Conservation (phyloP, 1,140 invertebrate genomes). For the Orussus abietinus region DNA sequence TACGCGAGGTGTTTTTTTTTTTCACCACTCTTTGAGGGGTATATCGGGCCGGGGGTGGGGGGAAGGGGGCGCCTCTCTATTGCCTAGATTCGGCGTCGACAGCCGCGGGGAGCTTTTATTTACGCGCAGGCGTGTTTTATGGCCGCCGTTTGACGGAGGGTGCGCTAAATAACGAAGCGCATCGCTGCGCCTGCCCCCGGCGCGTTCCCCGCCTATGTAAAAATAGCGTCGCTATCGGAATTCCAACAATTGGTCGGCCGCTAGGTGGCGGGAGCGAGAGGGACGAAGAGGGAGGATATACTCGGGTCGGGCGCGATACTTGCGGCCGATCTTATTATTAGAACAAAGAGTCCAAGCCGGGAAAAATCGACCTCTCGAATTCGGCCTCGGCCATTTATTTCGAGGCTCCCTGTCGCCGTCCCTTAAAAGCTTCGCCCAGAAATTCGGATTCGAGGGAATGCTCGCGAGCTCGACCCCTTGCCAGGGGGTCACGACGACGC, state of each 20-base stretch:
- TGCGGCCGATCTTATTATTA: too few relatives aligned
- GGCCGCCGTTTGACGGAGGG: slow-evolving; percentile 31
- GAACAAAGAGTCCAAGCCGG: too few relatives aligned
- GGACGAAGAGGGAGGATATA: slow-evolving; percentile 10
- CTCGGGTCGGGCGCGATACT: too few relatives aligned
- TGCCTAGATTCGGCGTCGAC: slow-evolving; percentile 18
- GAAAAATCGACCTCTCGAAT: too few relatives aligned
- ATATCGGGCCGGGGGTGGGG: background rate
- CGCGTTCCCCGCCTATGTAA: slow-evolving; percentile 22
- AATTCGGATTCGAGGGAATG: too few relatives aligned
- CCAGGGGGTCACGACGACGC: too few relatives aligned
- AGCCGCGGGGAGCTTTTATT: slow-evolving; percentile 34
- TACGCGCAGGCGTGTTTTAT: slow-evolving; percentile 43
- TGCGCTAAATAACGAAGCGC: slow-evolving; percentile 34
- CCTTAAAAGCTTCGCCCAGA: too few relatives aligned
- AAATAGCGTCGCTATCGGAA: slow-evolving; percentile 30
- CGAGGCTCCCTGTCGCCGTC: too few relatives aligned
- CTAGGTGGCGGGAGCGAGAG: background rate
- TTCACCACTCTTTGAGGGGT: too few relatives aligned
- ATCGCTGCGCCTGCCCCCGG: slow-evolving; percentile 16
- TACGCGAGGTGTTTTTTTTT: too few relatives aligned
- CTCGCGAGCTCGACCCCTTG: too few relatives aligned
- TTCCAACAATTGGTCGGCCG: slow-evolving; percentile 25
- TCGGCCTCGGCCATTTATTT: too few relatives aligned
- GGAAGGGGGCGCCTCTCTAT: slow-evolving; percentile 16